These are phyloP conservation scores for Gambusia holbrooki DNA, from an alignment of 2,113 vertebrate species.

Conservation along the genomic window DNA sequence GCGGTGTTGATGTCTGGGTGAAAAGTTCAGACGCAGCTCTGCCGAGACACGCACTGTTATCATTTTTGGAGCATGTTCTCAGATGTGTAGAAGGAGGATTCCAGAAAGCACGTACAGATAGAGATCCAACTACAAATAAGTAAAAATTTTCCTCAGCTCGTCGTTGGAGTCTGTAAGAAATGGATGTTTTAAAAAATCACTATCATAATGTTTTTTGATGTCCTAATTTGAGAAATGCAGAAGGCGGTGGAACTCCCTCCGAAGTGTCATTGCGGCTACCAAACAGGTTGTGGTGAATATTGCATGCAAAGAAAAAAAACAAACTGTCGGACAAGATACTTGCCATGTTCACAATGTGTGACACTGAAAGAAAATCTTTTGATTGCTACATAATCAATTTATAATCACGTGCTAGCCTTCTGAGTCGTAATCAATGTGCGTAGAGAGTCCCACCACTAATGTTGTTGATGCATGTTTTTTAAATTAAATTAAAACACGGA, in stretches of 20 bases:
- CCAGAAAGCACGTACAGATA: neutral
- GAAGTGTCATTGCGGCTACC: neutral
- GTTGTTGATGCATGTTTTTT: no score
- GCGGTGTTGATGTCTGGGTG: slow-evolving; percentile 47
- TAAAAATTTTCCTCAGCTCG: neutral
- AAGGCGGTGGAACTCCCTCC: no score
- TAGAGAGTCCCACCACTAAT: no score
- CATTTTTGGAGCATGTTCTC: slow-evolving; percentile 7
- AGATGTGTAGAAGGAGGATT: neutral
- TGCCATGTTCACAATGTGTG: neutral
- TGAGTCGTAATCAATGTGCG: no score
- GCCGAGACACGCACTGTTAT: slow-evolving; percentile 17
- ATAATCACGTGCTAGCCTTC: no score
- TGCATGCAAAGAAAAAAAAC: neutral
- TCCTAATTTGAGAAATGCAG: no score
- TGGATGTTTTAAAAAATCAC: no score
- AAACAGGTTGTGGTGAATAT: neutral
- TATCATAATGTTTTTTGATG: no score
- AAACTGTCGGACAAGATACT: neutral
- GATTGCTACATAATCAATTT: no score
- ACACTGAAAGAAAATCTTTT: no score
- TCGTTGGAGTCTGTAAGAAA: no score
- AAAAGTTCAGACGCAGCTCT: slow-evolving; percentile 48
- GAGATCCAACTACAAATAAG: neutral
- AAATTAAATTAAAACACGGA: no score